Conservation (phyloP, 2,888 invertebrate species). For the Diarsia dahlii region DNA sequence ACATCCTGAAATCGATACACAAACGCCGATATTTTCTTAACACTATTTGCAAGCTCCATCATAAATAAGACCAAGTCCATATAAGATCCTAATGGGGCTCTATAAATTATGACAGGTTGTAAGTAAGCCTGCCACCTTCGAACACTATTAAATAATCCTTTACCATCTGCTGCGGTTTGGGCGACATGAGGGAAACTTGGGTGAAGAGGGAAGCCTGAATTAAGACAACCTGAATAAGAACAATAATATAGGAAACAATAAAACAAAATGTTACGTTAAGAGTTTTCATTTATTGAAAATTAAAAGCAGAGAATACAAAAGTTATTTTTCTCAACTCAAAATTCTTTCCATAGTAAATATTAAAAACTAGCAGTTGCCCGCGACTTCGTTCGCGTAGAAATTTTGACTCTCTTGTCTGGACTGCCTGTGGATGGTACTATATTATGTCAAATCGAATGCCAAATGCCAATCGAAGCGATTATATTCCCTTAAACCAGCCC, state of each 20-base stretch:
- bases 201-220: neutral
- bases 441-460: too few species aligned
- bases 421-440: too few species aligned
- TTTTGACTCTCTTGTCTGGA: too few species aligned
- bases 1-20: neutral
- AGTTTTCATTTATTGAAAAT: neutral
- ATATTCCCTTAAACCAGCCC: too few species aligned
- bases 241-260: neutral
- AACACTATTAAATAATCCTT: slow-evolving; percentile 46
- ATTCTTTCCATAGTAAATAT: too few species aligned
- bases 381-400: too few species aligned
- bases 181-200: slow-evolving; percentile 3
- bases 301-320: neutral
- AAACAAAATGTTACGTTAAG: neutral
- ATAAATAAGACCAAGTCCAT: slow-evolving; percentile 33
- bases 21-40: neutral
- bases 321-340: too few species aligned
- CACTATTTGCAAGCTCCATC: slow-evolving; percentile 31
- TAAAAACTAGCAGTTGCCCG: too few species aligned
- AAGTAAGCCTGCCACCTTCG: slow-evolving; percentile 33
- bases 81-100: slow-evolving; percentile 35
- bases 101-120: slow-evolving; percentile 49
- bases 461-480: too few species aligned
- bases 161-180: slow-evolving; percentile 41
- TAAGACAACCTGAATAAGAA: too few species aligned